These are phyloP conservation scores for Netelia inedita DNA, from an alignment of 2,888 invertebrate genomes.

Conservation along the genomic window DNA sequence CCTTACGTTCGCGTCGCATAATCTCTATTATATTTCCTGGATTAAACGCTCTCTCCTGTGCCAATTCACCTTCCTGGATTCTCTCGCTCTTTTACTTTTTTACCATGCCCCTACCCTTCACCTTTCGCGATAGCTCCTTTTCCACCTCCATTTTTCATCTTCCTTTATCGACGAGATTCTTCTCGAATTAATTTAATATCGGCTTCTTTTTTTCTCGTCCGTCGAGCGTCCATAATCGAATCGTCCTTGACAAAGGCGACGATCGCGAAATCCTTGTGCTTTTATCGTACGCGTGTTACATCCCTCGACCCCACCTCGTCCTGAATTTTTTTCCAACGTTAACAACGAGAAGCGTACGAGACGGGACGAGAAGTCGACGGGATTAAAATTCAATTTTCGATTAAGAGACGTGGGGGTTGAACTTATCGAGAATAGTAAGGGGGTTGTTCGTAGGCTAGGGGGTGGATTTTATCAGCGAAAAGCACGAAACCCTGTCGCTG, in stretches of 20 bases:
- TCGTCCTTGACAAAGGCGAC: conserved; percentile 26
- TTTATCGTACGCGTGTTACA: background rate
- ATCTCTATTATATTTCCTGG: conserved; percentile 17
- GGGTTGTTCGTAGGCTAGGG: background rate
- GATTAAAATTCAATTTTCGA: conserved; percentile 63
- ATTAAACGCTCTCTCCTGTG: conserved; percentile 13
- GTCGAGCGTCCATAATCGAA: conserved; percentile 18
- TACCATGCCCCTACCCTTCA: background rate
- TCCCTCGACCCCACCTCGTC: background rate
- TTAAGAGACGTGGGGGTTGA: conserved; percentile 27
- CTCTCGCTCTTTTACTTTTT: background rate
- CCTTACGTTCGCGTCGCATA: background rate
- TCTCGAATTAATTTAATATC: conserved; percentile 7
- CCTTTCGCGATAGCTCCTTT: background rate
- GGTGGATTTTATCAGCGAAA: background rate
- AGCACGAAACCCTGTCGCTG: conserved; percentile 6
- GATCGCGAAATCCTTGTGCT: conserved; percentile 33
- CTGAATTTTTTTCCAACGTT: conserved; percentile 1
- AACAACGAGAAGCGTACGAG: background rate
- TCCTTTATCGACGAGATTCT: background rate
- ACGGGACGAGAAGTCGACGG: background rate
- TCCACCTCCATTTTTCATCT: background rate
- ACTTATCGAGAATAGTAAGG: conserved; percentile 32
- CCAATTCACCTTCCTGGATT: conserved; percentile 17
- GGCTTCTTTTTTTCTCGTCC: background rate